Conservation (phyloP, 1,140 invertebrate species). For the Neodiprion virginianus region DNA sequence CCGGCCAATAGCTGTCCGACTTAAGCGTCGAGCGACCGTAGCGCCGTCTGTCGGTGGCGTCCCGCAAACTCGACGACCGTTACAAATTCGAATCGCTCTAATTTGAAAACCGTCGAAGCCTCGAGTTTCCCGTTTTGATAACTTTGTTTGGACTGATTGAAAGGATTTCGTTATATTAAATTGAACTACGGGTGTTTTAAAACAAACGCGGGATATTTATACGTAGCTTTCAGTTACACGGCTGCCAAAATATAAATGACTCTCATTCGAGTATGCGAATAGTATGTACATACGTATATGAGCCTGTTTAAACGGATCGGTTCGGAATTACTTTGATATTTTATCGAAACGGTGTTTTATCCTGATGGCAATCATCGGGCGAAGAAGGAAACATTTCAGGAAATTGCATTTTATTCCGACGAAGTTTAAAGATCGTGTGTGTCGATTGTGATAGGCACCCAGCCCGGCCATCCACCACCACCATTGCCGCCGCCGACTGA, state of each 20-base stretch:
- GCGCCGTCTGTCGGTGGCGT: background rate
- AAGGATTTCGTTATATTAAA: background rate
- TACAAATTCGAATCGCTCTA: background rate
- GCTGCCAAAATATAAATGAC: too few species aligned
- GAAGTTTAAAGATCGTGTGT: conserved; percentile 7
- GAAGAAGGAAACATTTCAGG: background rate
- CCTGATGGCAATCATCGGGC: background rate
- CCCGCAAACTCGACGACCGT: background rate
- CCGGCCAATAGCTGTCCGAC: too few species aligned
- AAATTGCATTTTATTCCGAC: conserved; percentile 1
- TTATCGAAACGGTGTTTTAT: background rate
- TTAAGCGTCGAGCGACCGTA: background rate
- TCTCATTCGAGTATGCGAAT: background rate
- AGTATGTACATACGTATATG: background rate
- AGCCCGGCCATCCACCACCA: background rate
- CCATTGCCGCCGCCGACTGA: background rate
- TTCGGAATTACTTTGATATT: background rate
- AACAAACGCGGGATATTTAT: too few species aligned
- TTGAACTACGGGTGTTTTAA: too few species aligned
- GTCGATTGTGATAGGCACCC: background rate
- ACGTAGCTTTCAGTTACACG: too few species aligned
- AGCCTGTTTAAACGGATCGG: background rate
- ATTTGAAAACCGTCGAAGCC: background rate
- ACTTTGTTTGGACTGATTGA: background rate
- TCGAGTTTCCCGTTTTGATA: background rate